Conservation (phyloP, 2,888 invertebrate genomes). For the Spodoptera picta region DNA sequence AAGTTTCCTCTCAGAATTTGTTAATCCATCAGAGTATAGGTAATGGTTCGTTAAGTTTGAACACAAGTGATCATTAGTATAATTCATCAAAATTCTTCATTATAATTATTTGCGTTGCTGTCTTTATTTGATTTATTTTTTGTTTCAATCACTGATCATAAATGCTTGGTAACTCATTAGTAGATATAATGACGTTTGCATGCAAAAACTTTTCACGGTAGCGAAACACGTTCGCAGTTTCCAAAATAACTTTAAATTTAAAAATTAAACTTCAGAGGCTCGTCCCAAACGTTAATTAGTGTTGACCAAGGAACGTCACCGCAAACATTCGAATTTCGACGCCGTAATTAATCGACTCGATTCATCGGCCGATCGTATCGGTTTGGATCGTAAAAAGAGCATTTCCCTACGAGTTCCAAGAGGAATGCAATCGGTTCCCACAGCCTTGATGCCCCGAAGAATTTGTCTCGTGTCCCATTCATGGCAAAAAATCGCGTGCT, state of each 20-base stretch:
- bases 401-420: conserved; percentile 76
- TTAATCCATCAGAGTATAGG: conserved; percentile 13
- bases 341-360: conserved; percentile 81
- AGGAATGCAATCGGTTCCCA: conserved; percentile 87
- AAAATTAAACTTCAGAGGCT: conserved; percentile 57
- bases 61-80: conserved; percentile 29
- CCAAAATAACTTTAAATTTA: conserved; percentile 57
- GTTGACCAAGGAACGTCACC: conserved; percentile 68
- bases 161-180: conserved; percentile 39
- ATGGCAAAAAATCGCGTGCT: conserved; percentile 83
- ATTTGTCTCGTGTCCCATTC: conserved; percentile 74
- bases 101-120: conserved; percentile 31
- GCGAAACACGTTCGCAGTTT: conserved; percentile 31
- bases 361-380: conserved; percentile 82
- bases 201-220: conserved; percentile 42
- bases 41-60: conserved; percentile 31
- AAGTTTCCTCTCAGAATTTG: conserved; percentile 25
- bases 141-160: conserved; percentile 26
- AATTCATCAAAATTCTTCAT: conserved; percentile 32
- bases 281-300: conserved; percentile 70
- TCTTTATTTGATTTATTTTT: conserved; percentile 43
- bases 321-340: conserved; percentile 73
- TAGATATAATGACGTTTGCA: conserved; percentile 19
- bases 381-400: conserved; percentile 76
- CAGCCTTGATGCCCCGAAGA: conserved; percentile 80